These are phyloP conservation scores for Spodoptera picta DNA, from an alignment of 2,888 invertebrate species.

Conservation along the genomic window DNA sequence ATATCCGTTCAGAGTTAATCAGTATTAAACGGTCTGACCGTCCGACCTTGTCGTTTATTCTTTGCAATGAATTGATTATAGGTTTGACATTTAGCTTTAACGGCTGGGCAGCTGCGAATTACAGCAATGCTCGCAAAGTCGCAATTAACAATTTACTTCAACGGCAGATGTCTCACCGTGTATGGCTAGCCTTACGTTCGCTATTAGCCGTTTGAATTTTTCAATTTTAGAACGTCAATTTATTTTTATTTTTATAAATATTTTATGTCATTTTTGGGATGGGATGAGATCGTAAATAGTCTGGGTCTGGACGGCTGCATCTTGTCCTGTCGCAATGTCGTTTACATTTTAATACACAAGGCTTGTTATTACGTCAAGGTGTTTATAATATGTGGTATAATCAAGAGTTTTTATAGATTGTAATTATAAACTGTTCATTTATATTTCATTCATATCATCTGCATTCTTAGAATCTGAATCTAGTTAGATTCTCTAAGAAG, in stretches of 20 bases:
- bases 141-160: slow-evolving; percentile 72
- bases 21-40: slow-evolving; percentile 67
- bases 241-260: slow-evolving; percentile 9
- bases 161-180: slow-evolving; percentile 78
- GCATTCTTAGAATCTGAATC: too few species aligned
- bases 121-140: slow-evolving; percentile 40
- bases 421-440: too few species aligned
- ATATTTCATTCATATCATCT: too few species aligned
- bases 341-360: too few species aligned
- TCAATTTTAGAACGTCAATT: slow-evolving; percentile 48
- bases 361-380: too few species aligned
- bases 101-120: slow-evolving; percentile 80
- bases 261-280: slow-evolving; percentile 7
- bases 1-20: slow-evolving; percentile 57
- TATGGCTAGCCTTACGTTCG: slow-evolving; percentile 62
- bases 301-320: neutral
- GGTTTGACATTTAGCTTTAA: slow-evolving; percentile 83
- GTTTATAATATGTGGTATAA: too few species aligned
- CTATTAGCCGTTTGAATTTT: slow-evolving; percentile 65
- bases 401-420: too few species aligned
- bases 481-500: too few species aligned
- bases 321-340: neutral
- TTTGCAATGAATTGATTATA: slow-evolving; percentile 76
- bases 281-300: slow-evolving; percentile 1
- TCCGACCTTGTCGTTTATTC: slow-evolving; percentile 67